Base-by-base conservation (phyloP, 2,888 invertebrate genomes). In the Lampropteryx suffumata region DNA sequence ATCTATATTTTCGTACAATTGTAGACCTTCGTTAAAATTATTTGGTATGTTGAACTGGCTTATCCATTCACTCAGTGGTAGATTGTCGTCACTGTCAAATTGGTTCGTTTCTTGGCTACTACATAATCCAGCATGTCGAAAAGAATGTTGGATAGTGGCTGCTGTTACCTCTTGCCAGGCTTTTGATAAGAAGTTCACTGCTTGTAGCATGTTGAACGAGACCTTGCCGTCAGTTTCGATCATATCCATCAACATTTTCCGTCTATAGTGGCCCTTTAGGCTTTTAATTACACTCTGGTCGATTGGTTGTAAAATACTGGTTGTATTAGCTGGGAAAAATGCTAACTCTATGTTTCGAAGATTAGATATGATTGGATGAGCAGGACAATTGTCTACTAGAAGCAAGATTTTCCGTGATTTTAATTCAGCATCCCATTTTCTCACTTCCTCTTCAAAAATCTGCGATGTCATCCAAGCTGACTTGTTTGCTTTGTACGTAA, bases 391-490 rank as follows among this genome's bases (percentile, higher is more conserved):
- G 60, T 72, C 71, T 11, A 71, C 59, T 56, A 73, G 57, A 28
- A 73, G 55, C 12, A 73, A 50, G 51, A 71, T 65, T 61, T 67
- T 71, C 1, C 50, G 57, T 55, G 45, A 17, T 62, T 50, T 50
- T 36, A 60, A 51, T 60, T 65, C 50, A 50, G 55, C 34, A 58
- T 65, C 59, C 73, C 71, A 61, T 55, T 39, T 48, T 43, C 64
- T 55, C 13, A 74, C 39, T 52, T 60, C 55, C 59, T 52, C 55
- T 57, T 56, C 52, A 56, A 62, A 64, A 61, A 62, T 46, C 28
- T 61, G 49, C 10, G 55, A 56, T 40, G 71, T 79, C 75, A 82
- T 79, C 77, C 76, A 77, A 12, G 74, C 65, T 48, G 51, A 76
- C 4, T 35, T 42, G 45, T 76, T 76, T 28, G 59, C 53, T 30